These are phyloP conservation scores for Amazona guildingii DNA, from an alignment of 2,113 vertebrate species.

Conservation along the genomic window DNA sequence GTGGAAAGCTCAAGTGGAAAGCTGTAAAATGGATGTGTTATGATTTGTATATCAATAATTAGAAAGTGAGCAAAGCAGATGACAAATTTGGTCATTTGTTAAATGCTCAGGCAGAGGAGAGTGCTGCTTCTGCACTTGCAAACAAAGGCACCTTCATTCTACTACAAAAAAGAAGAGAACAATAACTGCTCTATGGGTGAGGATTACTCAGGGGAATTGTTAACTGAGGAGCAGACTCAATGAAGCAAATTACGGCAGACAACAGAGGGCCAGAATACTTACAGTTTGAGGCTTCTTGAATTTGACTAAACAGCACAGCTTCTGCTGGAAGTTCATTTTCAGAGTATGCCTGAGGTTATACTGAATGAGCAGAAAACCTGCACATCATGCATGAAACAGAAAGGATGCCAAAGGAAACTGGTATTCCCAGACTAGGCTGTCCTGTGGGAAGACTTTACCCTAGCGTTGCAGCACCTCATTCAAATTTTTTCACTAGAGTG, in stretches of 20 bases:
- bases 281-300: not conserved
- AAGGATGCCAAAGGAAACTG: not conserved
- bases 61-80: not conserved
- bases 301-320: not conserved
- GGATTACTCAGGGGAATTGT: not conserved
- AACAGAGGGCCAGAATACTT: not conserved
- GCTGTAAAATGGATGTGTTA: not conserved
- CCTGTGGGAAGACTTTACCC: not conserved
- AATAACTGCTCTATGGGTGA: not conserved
- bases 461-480: not conserved
- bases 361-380: not conserved
- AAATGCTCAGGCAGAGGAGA: not conserved
- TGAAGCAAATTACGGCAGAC: not conserved
- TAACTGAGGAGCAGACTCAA: not conserved
- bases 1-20: not conserved
- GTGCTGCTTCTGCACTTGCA: not conserved
- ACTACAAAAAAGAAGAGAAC: not conserved
- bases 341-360: not conserved
- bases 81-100: not conserved
- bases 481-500: not conserved
- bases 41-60: not conserved
- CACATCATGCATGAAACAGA: not conserved
- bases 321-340: slow-evolving; percentile 1
- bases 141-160: not conserved
- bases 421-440: not conserved